These are phyloP conservation scores for Microvelia longipes DNA, from an alignment of 1,140 invertebrate species.

Conservation along the genomic window DNA sequence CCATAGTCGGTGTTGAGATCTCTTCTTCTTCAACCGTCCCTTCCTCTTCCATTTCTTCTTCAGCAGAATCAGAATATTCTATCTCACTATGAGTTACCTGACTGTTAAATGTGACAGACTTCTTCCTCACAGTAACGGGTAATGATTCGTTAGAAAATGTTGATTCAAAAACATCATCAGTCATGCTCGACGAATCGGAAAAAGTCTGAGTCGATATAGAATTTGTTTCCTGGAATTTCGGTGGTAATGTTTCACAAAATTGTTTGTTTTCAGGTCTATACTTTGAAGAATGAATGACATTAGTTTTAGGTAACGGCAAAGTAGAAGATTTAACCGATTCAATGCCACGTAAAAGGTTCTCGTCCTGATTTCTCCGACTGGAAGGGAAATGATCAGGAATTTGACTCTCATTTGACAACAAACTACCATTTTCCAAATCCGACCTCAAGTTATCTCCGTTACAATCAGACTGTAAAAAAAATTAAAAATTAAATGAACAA, in stretches of 20 bases:
- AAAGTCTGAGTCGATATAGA: neutral
- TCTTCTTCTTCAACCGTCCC: neutral
- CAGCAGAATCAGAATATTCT: neutral
- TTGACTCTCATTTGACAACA: too few species aligned
- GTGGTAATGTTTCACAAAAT: neutral
- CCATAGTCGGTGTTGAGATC: neutral
- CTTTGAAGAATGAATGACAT: neutral
- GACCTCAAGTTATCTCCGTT: too few species aligned
- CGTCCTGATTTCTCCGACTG: too few species aligned
- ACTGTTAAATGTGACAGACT: neutral
- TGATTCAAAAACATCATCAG: neutral
- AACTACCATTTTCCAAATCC: too few species aligned
- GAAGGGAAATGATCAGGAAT: too few species aligned
- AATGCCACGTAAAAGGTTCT: too few species aligned
- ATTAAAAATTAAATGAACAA: too few species aligned
- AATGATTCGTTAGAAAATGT: too few species aligned
- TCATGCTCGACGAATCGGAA: neutral
- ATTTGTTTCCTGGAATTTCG: neutral
- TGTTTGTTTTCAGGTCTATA: neutral
- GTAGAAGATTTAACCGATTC: neutral
- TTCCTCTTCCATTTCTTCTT: constrained; percentile 5
- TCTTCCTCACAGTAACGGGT: neutral
- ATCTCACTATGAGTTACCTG: neutral
- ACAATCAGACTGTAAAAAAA: too few species aligned
- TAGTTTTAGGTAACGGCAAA: neutral